These are phyloP conservation scores for Coecobrya sp. DNA, from an alignment of 2,888 invertebrate species.

Conservation along the genomic window DNA sequence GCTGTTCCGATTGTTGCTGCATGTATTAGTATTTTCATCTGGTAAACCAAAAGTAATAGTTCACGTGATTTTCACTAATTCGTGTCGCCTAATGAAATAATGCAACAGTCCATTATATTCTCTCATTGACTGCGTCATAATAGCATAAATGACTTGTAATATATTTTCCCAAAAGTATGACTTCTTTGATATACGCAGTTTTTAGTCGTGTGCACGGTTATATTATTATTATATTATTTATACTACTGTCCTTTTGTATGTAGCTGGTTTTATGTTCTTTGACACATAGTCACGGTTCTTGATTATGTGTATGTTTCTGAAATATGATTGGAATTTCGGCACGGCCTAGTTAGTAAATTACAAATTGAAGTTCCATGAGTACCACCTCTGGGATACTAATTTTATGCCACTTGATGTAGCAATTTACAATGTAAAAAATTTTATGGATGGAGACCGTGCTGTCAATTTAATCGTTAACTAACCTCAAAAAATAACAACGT, in stretches of 20 bases:
- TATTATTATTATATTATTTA: too few species aligned
- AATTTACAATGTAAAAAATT: not conserved
- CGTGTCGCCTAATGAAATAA: constrained; percentile 47
- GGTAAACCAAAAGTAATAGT: constrained; percentile 1
- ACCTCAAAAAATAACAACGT: not conserved
- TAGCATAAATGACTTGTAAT: not conserved
- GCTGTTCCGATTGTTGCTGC: not conserved
- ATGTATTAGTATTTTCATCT: not conserved
- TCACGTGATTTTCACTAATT: constrained; percentile 41
- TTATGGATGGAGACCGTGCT: not conserved
- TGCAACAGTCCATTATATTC: constrained; percentile 70
- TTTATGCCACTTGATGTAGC: not conserved
- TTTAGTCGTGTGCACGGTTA: too few species aligned
- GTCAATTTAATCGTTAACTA: constrained; percentile 5
- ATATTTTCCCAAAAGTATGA: not conserved
- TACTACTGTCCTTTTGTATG: constrained; percentile 6
- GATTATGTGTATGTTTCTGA: constrained; percentile 38
- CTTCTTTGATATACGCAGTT: not conserved
- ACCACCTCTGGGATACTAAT: not conserved
- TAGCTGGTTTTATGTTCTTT: not conserved
- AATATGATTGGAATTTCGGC: constrained; percentile 54
- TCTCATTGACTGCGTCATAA: constrained; percentile 45
- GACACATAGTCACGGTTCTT: constrained; percentile 31
- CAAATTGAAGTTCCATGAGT: constrained; percentile 36
- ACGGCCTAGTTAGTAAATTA: constrained; percentile 40